Percentiles rank a stretch among this genome's conserved stretches.
Evolutionary conservation across 2,797 vertebrate species (phyloP).

Genomic region (Danio jaintianensis): DNA sequence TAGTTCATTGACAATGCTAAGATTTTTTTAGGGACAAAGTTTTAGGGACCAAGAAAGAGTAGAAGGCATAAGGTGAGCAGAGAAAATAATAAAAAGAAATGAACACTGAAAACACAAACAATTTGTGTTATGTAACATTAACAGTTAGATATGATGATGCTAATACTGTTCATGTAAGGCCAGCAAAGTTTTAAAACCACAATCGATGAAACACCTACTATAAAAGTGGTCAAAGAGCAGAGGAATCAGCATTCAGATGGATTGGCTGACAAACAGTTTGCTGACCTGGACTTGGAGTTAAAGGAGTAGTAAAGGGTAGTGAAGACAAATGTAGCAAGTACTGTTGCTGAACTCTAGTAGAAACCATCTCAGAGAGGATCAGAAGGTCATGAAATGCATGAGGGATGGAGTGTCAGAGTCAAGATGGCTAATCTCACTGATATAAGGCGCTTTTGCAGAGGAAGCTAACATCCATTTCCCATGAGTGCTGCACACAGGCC

Average conservation of each 20-base stretch:
- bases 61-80: too few relatives aligned
- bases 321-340: conserved; percentile 28
- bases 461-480: conserved; percentile 41
- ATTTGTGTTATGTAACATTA: too few relatives aligned
- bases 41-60: too few relatives aligned
- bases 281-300: conserved; percentile 6
- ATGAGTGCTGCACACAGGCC: conserved; percentile 17
- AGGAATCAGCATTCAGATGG: background rate
- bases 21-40: too few relatives aligned
- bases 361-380: conserved; percentile 25
- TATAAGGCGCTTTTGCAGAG: conserved; percentile 32
- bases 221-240: too few relatives aligned
- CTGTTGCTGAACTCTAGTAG: conserved; percentile 10
- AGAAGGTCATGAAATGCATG: conserved; percentile 38
- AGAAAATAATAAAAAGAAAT: too few relatives aligned
- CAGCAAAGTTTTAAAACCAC: too few relatives aligned
- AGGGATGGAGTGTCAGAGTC: conserved; percentile 40
- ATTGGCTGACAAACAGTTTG: conserved; percentile 17
- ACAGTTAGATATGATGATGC: too few relatives aligned
- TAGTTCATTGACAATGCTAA: too few relatives aligned
- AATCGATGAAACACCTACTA: too few relatives aligned
- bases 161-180: too few relatives aligned
- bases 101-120: too few relatives aligned
- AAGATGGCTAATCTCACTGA: conserved; percentile 50
- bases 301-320: conserved; percentile 12